Conservation (phyloP, 2,113 vertebrate species). For the Lethenteron reissneri region DNA sequence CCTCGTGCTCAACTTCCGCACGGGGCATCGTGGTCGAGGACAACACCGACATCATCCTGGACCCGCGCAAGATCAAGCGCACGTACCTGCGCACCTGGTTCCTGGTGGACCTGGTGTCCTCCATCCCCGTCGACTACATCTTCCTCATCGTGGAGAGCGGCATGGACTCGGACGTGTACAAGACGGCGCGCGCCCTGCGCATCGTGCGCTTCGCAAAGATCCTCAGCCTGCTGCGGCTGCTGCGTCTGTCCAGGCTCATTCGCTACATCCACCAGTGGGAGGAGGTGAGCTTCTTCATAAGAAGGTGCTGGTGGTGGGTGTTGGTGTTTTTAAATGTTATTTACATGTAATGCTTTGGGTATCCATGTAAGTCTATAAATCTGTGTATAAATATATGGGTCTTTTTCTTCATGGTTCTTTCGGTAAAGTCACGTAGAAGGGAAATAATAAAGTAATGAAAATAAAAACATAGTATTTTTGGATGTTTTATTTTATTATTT, state of each 20-base stretch:
- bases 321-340: no score
- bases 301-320: not conserved
- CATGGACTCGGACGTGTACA: constrained; percentile 97
- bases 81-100: constrained; percentile 99
- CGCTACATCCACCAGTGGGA: constrained; percentile 99
- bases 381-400: no score
- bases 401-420: no score
- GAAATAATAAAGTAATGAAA: no score
- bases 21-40: constrained; percentile 97
- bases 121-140: constrained; percentile 99
- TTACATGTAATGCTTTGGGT: no score
- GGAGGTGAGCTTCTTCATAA: constrained; percentile 41
- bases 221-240: constrained; percentile 78
- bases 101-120: constrained; percentile 95
- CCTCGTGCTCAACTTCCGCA: constrained; percentile 99
- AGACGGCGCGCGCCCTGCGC: constrained; percentile 82
- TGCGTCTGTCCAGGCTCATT: constrained; percentile 89
- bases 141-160: constrained; percentile 99
- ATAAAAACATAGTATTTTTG: no score
- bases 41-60: constrained; percentile 96
- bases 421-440: no score
- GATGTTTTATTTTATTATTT: no score
- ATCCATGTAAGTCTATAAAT: no score
- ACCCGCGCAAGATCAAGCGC: constrained; percentile 98
- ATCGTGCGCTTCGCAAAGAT: constrained; percentile 99